phyloP scores from a whole-genome alignment of 37 sponge, comb jelly and placozoan species.

The Halisarca cf. caerulea region DNA sequence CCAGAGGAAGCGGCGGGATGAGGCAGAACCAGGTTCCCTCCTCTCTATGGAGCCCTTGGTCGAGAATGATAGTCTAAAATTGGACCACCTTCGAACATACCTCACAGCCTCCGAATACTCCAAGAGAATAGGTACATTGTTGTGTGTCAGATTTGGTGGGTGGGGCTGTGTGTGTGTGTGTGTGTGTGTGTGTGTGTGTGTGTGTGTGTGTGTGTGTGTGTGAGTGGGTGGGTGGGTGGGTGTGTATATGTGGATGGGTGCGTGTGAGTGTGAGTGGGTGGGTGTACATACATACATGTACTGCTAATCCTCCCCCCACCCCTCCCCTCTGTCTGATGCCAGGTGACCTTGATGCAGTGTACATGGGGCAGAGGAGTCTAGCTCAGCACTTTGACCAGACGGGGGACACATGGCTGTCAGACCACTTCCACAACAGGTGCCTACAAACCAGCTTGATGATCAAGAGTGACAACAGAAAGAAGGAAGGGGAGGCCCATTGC shows the following conservation, averaged over 20 bases:
- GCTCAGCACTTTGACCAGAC: slow-evolving; percentile 81
- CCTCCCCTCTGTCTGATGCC: background rate
- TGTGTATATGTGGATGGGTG: background rate
- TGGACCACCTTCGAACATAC: slow-evolving; percentile 57
- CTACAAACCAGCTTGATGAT: slow-evolving; percentile 69
- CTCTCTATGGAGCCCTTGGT: slow-evolving; percentile 67
- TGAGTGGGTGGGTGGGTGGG: background rate
- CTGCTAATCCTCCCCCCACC: too few relatives aligned
- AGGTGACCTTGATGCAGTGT: slow-evolving; percentile 73
- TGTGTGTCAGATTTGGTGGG: background rate
- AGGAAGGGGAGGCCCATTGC: slow-evolving; percentile 89
- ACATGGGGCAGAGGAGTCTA: slow-evolving; percentile 53
- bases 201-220: background rate
- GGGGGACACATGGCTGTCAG: slow-evolving; percentile 80
- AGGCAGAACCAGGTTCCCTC: slow-evolving; percentile 61
- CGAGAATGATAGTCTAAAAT: slow-evolving; percentile 54
- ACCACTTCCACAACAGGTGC: slow-evolving; percentile 82
- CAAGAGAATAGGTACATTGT: slow-evolving; percentile 16
- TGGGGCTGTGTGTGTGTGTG: background rate
- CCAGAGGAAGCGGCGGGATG: slow-evolving; percentile 64
- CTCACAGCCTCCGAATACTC: slow-evolving; percentile 15
- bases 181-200: background rate
- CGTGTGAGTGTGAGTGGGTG: background rate
- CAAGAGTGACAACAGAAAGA: slow-evolving; percentile 54
- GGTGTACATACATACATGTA: too few relatives aligned